These are phyloP conservation scores for Petromus typicus DNA, from an alignment of 2,113 vertebrate genomes.

Conservation along the genomic window DNA sequence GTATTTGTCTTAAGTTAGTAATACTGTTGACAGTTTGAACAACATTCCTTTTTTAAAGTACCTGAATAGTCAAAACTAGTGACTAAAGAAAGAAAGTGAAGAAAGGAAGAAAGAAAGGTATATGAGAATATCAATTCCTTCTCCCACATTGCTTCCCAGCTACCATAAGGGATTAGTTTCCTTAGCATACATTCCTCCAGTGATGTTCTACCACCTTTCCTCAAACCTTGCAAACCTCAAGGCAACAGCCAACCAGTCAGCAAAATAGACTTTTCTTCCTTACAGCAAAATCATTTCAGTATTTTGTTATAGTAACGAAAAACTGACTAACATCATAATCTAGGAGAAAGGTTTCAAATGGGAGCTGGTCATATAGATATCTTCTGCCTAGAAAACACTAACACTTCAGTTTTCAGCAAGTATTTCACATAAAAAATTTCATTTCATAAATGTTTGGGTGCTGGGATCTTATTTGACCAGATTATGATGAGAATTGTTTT, in stretches of 20 bases:
- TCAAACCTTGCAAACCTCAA: too few relatives aligned
- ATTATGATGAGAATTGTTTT: neutral
- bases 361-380: neutral
- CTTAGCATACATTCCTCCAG: too few relatives aligned
- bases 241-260: too few relatives aligned
- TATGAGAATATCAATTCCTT: too few relatives aligned
- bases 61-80: conserved; percentile 40
- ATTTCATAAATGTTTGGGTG: neutral
- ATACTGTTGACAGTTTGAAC: conserved; percentile 49
- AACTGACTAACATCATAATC: neutral
- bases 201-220: too few relatives aligned
- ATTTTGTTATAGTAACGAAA: too few relatives aligned
- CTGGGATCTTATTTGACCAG: neutral
- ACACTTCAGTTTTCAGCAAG: neutral
- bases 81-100: too few relatives aligned
- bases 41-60: conserved; percentile 21
- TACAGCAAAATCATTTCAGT: too few relatives aligned
- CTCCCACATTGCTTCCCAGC: too few relatives aligned
- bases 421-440: neutral
- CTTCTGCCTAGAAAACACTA: neutral
- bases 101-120: too few relatives aligned
- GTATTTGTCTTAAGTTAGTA: conserved; percentile 40
- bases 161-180: too few relatives aligned
- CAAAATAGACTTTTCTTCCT: too few relatives aligned
- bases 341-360: neutral